Base-by-base conservation (phyloP, 1,140 invertebrate genomes). In the Drosophila bocki region DNA sequence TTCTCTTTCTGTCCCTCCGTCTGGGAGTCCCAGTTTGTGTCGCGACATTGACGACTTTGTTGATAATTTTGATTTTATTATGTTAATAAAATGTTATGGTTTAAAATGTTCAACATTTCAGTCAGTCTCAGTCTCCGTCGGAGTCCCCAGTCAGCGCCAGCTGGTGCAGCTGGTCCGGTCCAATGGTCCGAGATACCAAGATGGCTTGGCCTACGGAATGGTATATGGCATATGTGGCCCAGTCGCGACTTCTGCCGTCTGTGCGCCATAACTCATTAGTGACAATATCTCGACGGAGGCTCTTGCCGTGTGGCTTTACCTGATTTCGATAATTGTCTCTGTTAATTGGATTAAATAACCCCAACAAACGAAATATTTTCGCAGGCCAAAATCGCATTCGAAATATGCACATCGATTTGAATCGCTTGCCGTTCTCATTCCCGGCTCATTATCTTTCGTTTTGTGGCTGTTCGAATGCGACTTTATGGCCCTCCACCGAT, bases 41-140 rank as follows among this genome's bases (percentile, higher is more conserved):
- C 80, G 80, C 81, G 85, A 91, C 90, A 90, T 91, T 91, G 90
- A 91, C 90, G 90, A 91, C 90, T 91, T 91, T 91, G 85, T 91
- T 91, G 85, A 91, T 91, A 91, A 91, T 91, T 91, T 91, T 91
- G 90, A 91, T 90, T 91, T 91, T 91, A 91, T 91, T 91, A 90
- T 91, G 90, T 90, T 91, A 91, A 91, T 91, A 91, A 91, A 91
- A 91, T 91, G 90, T 91, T 91, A 91, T 91, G 90, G 90, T 91
- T 91, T 91, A 91, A 91, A 91, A 91, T 91, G 88, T 82, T 91
- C 81, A 90, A 77, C 81, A 78, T 75, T 81, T 82, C 84, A 80
- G 75, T 79, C 60, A 63, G 69, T 76, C 67, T 29, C 47, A 7
- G 12, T 33, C 19, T 11, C 15, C 42, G 70, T 78, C 77, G 26